Evolutionary conservation across 2,888 invertebrate species (phyloP).

Genomic region (Euplagia quadripunctaria): DNA sequence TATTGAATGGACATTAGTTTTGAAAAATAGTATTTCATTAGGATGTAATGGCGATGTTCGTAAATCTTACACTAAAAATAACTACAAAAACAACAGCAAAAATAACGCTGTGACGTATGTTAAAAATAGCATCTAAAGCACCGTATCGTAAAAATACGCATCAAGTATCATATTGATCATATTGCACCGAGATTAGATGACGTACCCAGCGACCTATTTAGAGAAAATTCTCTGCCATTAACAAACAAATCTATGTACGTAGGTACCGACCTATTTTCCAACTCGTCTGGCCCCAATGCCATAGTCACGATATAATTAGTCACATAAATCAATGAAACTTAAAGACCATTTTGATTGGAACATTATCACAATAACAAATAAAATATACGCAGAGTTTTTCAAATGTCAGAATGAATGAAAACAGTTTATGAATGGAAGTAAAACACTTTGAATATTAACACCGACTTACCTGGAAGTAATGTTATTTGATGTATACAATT

Average conservation of each 20-base stretch:
- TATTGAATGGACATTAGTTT: background rate
- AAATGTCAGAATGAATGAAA: slow-evolving; percentile 74
- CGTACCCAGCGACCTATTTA: slow-evolving; percentile 72
- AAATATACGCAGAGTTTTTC: slow-evolving; percentile 54
- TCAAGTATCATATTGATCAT: slow-evolving; percentile 37
- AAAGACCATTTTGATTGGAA: slow-evolving; percentile 9
- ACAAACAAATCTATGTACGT: slow-evolving; percentile 48
- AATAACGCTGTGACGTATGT: background rate
- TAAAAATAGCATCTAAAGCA: background rate
- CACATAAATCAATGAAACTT: slow-evolving; percentile 28
- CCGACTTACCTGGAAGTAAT: slow-evolving; percentile 65
- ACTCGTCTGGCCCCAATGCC: background rate
- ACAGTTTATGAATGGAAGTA: slow-evolving; percentile 59
- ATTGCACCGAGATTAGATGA: slow-evolving; percentile 54
- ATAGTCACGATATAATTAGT: background rate
- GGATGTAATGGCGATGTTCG: slow-evolving; percentile 4
- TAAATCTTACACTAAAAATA: background rate
- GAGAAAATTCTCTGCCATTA: slow-evolving; percentile 62
- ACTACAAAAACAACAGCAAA: too few relatives aligned
- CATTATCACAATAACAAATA: slow-evolving; percentile 47
- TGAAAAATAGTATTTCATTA: background rate
- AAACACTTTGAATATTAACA: slow-evolving; percentile 37
- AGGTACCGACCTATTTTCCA: slow-evolving; percentile 54
- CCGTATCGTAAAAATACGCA: slow-evolving; percentile 16
- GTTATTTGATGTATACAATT: slow-evolving; percentile 44